Evolutionary conservation across 2,113 vertebrate genomes (phyloP), one percentile per base, ranked within the genome.

Genomic region (Marmota flaviventris): DNA sequence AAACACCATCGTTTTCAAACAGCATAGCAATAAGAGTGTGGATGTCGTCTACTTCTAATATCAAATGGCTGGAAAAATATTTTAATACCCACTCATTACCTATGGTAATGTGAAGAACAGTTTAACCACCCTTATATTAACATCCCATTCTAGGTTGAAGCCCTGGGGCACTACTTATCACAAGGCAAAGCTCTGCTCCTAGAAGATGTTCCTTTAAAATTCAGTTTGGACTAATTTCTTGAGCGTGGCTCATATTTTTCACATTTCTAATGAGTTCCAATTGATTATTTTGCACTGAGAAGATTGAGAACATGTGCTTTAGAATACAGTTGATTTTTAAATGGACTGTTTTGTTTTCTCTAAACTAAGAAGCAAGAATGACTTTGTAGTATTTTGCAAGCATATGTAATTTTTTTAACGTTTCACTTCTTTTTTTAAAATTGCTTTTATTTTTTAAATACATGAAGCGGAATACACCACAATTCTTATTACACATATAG

Each of bases 301-400:
- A 93, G 75, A 39, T 8, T 63, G 65, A 83, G 18, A 95, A 92
- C 39, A 84, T 42, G 61, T 48, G 34, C 16, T 45, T 75, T 65
- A 87, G 77, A 92, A 65, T 4, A 73, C n/a, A 82, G 37, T 1
- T 78, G 24, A 69, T 39, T 76, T 89, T 91, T 11, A 8, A 81
- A 96, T 93, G 9, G 22, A 79, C n/a, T 88, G 29, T 29, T 89
- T 90, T 34, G 39, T 17, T 83, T 86, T 78, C 27, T 65, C 65
- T 90, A 92, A 93, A 53, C 53, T 69, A 51, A 89, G 29, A 75
- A 48, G 45, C 3, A 95, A 76, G 22, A 91, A 77, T 61, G 67
- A 51, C 5, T 77, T 69, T 67, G 51, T 17, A 77, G 17, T 39
- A 61, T 45, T 42, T 58, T 77, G 5, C 11, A 81, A 27, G 32